A percentile compares a stretch with the other conserved stretches of the same genome.
Evolutionary conservation across 1,140 invertebrate species (phyloP).

Genomic region (Hermatobates lingyangjiaoensis): DNA sequence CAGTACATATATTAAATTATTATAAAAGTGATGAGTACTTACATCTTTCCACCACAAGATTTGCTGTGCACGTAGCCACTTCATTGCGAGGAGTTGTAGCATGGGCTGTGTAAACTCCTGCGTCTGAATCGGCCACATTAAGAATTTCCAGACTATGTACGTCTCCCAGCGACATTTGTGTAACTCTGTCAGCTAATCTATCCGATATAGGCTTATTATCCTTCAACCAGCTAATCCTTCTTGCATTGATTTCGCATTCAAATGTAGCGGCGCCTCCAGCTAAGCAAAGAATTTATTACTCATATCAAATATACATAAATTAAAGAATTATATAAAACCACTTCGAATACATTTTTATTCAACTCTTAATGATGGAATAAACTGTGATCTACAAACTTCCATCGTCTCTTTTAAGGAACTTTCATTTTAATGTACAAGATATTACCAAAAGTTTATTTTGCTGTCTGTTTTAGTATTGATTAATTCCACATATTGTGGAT

Average conservation of each 20-base stretch:
- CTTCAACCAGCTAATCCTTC: slow-evolving; percentile 67
- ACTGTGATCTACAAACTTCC: not conserved
- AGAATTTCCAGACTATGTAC: slow-evolving; percentile 52
- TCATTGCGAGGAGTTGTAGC: slow-evolving; percentile 71
- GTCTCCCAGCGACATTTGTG: slow-evolving; percentile 33
- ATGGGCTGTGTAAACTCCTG: slow-evolving; percentile 76
- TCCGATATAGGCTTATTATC: slow-evolving; percentile 69
- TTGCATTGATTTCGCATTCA: slow-evolving; percentile 49
- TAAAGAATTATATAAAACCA: not conserved
- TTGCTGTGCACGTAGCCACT: slow-evolving; percentile 49
- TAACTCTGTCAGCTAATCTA: slow-evolving; percentile 51
- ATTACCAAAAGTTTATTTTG: too few relatives aligned
- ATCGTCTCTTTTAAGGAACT: not conserved
- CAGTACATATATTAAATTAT: too few relatives aligned
- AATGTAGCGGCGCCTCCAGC: slow-evolving; percentile 73
- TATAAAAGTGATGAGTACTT: too few relatives aligned
- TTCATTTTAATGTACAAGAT: too few relatives aligned
- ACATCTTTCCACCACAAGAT: slow-evolving; percentile 67
- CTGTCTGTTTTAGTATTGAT: too few relatives aligned
- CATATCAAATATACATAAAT: not conserved
- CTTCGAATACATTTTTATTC: not conserved
- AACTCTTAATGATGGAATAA: slow-evolving; percentile 2
- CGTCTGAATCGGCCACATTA: slow-evolving; percentile 62
- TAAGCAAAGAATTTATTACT: too few relatives aligned
- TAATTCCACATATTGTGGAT: too few relatives aligned